Conservation (phyloP, 1,140 invertebrate genomes). For the Nasonia longicornis region DNA sequence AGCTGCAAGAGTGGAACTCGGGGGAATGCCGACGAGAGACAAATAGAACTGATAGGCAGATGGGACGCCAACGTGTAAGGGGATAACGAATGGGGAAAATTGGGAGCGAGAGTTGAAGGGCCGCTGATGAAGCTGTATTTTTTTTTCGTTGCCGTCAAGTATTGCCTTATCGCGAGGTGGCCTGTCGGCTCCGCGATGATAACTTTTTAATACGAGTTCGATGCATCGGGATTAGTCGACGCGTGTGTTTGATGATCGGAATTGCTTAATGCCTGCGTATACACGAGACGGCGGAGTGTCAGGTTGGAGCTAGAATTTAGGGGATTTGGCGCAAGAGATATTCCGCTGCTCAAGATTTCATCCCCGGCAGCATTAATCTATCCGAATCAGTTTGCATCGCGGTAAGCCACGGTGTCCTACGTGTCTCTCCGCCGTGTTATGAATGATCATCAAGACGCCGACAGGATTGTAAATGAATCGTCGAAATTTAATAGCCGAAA, state of each 20-base stretch:
- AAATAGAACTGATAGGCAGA: conserved; percentile 24
- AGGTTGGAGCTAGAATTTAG: background rate
- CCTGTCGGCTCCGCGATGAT: background rate
- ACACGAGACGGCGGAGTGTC: background rate
- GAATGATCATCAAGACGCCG: background rate
- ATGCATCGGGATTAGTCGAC: background rate
- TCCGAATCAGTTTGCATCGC: background rate
- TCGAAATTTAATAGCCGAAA: too few species aligned
- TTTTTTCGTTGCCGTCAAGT: background rate
- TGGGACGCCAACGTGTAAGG: background rate
- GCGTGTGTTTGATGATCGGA: background rate
- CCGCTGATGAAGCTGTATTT: background rate
- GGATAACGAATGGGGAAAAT: background rate
- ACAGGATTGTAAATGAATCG: background rate
- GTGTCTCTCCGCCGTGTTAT: background rate
- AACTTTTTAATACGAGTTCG: background rate
- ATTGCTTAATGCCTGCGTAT: background rate
- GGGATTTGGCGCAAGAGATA: background rate
- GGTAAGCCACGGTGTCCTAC: background rate
- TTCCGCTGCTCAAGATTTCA: background rate
- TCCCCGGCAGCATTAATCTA: background rate
- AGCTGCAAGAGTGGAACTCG: background rate
- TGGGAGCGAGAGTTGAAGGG: background rate
- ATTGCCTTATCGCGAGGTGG: background rate
- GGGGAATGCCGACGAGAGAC: background rate